These are phyloP conservation scores for Platygyra sinensis DNA, from an alignment of 64 coral and sea anemone genomes.

Conservation along the genomic window DNA sequence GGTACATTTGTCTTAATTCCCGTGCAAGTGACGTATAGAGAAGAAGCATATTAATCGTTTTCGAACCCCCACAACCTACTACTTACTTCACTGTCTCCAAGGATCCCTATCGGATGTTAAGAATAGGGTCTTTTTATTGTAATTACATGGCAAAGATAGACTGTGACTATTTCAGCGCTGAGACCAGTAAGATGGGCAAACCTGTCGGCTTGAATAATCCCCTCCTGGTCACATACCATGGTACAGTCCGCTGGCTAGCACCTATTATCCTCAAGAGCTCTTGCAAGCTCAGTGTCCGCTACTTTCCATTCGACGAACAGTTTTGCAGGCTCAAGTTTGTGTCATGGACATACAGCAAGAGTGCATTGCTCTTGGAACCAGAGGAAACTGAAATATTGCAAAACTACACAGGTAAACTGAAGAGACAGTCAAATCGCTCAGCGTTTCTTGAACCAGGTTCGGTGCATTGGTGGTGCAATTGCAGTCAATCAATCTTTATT, in stretches of 20 bases:
- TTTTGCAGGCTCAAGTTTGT: conserved; percentile 84
- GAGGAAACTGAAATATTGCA: conserved; percentile 52
- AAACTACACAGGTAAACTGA: conserved; percentile 94
- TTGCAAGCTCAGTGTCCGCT: conserved; percentile 84
- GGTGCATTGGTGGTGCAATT: no score
- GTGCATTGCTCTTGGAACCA: conserved; percentile 41
- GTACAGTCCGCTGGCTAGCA: conserved; percentile 85
- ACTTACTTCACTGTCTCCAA: no score
- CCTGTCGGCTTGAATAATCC: conserved; percentile 70
- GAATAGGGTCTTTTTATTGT: not conserved
- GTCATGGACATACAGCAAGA: conserved; percentile 80
- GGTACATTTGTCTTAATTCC: no score
- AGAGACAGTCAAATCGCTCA: no score
- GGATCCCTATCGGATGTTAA: not conserved
- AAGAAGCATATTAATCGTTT: no score
- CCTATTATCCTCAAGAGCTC: conserved; percentile 86
- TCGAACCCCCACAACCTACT: no score
- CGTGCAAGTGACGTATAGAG: no score
- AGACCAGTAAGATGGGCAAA: conserved; percentile 73
- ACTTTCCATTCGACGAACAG: conserved; percentile 97
- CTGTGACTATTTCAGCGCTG: conserved; percentile 35
- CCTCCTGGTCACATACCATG: conserved; percentile 69
- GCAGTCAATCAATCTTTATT: no score
- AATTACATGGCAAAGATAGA: not conserved
- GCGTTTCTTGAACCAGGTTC: no score